Base-by-base conservation (phyloP, 2,797 vertebrate genomes). In the Hirundo rustica region DNA sequence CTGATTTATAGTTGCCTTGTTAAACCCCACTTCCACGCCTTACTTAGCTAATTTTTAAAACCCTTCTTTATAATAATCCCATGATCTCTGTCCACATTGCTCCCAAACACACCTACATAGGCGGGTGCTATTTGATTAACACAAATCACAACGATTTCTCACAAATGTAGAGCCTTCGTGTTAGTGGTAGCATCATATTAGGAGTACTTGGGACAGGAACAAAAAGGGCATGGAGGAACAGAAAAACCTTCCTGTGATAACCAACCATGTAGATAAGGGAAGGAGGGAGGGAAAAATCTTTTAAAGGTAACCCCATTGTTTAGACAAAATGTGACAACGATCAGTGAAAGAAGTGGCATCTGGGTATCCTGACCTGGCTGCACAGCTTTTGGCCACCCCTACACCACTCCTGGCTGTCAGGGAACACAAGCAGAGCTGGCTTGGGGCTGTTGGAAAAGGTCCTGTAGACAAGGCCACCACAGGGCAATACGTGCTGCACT, bases 231-330 rank as follows among this genome's bases (percentile, higher is more conserved):
- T 7, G 32, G 29, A 80, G 30, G 40, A 54, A 51, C n/a, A 76
- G 45, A 76, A 79, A 79, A 67, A 58, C 0, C 26, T 16, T 36
- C 9, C 27, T 25, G 47, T 78, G 54, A 38, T 70, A 75, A 74
- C 9, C 23, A 85, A 10, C 15, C 1, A 0, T 7, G 9, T 67
- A 58, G 40, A 55, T 1, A 21, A 65, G 10, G 40, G 26, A 73
- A 27, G 10, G 29, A 82, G 62, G 34, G 18, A 18, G 62, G 34
- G 18, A 18, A 65, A 72, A 71, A 82, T 17, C 50, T 70, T 76
- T 64, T 21, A 34, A 48, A 29, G 27, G 21, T 30, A 88, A 54
- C 26, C 20, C 5, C 51, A 19, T 34, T 67, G 57, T 21, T 82
- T 23, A n/a, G 15, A 13, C 4, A 62, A 76, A 91, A 89, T 15